Evolutionary conservation across 2,113 vertebrate species (phyloP), one percentile per base, ranked within the genome.

Genomic region (Malurus cyaneus): DNA sequence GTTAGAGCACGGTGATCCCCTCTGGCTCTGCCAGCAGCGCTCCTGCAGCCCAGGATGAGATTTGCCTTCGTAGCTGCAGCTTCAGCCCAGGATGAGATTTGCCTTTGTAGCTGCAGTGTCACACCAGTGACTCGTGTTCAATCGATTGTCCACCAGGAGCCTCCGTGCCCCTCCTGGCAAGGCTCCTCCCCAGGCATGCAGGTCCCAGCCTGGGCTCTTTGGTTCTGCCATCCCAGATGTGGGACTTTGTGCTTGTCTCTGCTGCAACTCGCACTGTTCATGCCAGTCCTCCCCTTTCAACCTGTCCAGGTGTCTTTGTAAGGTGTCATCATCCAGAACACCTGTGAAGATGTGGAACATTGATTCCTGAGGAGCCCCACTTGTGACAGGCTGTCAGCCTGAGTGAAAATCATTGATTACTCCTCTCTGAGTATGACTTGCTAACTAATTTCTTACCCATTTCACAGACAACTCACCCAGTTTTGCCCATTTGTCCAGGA

Each of bases 71-170:
- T 29, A 14, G 53, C 60, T 61, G 65, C 71, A 53, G 34, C 39
- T 50, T 32, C 69, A 76, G 76, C 15, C 19, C 42, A 11, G 49
- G 34, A 2, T 67, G 41, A 2, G 5, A 5, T 61, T 11, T 73
- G 4, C 19, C 34, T 52, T 39, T 0, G 0, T 29, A 14, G 53
- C 60, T 61, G 65, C 71, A 29, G n/a, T 0, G 2, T 34, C 7
- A 14, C 49, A 41, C 11, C 32, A 18, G 26, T n/a, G 41, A 17
- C 23, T 66, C 1, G 2, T 1, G 2, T 39, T 50, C 23, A 18
- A 0, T 26, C n/a, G 11, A 4, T 16, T 18, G 32, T 62, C 24
- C 34, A 29, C 20, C 14, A 29, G 41, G 36, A 62, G 0, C 23
- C 13, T 5, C 17, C 1, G 8, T 32, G 44, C 34, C 32, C 17